Evolutionary conservation across 2,113 vertebrate genomes (phyloP), one percentile per base, ranked within the genome.

Genomic region (Charadrius vociferus): DNA sequence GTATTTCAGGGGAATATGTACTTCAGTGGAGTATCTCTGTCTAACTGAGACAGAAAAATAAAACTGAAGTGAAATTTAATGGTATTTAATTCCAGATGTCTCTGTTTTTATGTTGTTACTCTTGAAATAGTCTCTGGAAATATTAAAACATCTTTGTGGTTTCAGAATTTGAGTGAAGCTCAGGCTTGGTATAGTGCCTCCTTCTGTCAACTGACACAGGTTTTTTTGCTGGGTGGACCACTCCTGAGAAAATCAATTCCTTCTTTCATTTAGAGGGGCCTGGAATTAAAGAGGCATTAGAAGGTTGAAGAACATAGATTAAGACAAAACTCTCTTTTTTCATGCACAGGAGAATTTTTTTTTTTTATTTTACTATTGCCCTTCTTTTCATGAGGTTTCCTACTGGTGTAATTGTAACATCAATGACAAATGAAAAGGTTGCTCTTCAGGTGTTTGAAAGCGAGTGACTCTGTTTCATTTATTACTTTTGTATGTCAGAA

Each of bases 61-160:
- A 86, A 90, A 63, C 91, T 92, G 55, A 88, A 71, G 66, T 55
- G 79, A 96, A 93, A 68, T 79, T 59, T 71, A 77, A 88, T 94
- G 81, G 77, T 96, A 71, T 90, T 91, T 92, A 96, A 91, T 96
- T 96, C 94, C 80, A 96, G 86, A 94, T 97, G 65, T 95, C 93
- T 94, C 82, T 97, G 37, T 15, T 93, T 94, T 95, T 95, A 47
- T 93, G 87, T 81, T 95, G 80, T 95, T 86, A 63, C 95, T 97
- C 93, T 94, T 92, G 89, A 93, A 93, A 93, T 95, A 97, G 89
- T 93, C 94, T 95, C 80, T 97, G 89, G 86, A 97, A 97, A 95
- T 97, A 95, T 21, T 91, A 96, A 95, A 90, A 93, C 93, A 93
- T 96, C 86, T 88, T 70, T 75, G 81, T 86, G 93, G 89, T 59